Percentiles rank a stretch among this genome's conserved stretches.
These are phyloP conservation scores for Crypturellus undulatus DNA, from an alignment of 2,113 vertebrate genomes.

Conservation along the genomic window DNA sequence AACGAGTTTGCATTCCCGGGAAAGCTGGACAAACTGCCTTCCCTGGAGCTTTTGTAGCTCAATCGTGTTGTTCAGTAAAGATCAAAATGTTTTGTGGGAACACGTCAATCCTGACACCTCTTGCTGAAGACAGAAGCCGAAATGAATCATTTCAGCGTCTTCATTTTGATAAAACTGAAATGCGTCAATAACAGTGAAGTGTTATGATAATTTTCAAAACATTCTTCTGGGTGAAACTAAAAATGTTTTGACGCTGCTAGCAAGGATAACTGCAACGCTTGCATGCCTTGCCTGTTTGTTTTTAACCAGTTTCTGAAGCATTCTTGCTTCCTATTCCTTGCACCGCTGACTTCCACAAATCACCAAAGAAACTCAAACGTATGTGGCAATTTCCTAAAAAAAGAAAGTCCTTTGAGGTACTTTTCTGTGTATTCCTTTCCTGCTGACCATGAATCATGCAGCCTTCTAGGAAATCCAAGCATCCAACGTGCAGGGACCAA, in stretches of 20 bases:
- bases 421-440: background rate
- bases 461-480: background rate
- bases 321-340: background rate
- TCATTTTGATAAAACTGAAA: background rate
- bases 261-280: background rate
- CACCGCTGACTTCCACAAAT: background rate
- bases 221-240: background rate
- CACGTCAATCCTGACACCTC: background rate
- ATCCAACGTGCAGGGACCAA: background rate
- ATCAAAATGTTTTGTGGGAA: slow-evolving; percentile 1
- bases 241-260: background rate
- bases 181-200: background rate
- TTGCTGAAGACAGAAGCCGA: background rate
- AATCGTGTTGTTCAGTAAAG: background rate
- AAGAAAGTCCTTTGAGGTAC: background rate
- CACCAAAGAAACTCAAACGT: background rate
- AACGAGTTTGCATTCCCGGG: background rate
- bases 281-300: background rate
- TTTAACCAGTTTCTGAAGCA: background rate
- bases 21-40: background rate
- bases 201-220: slow-evolving; percentile 21
- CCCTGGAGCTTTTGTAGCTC: background rate
- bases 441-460: background rate
- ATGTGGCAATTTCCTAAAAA: background rate
- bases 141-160: background rate